A percentile compares a stretch with the other conserved stretches of the same genome.
phyloP scores from a whole-genome alignment of 2,888 invertebrate species.

The Luperina nickerlii region DNA sequence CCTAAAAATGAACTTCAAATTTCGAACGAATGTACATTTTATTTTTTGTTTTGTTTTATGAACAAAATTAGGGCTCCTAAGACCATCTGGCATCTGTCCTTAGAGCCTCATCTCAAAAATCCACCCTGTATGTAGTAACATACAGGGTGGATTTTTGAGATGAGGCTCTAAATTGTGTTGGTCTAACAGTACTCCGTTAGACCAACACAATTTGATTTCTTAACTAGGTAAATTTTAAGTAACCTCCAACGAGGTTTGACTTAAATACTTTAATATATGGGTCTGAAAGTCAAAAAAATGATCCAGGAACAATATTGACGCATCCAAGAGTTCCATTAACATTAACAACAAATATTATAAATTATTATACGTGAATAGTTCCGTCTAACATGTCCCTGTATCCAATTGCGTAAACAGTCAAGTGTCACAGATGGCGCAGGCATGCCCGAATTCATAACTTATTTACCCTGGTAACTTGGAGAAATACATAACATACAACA shows the following conservation, averaged over 20 bases:
- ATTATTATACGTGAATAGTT: constrained; percentile 6
- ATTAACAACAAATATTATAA: neutral
- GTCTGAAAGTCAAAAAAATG: neutral
- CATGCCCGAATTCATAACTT: constrained; percentile 20
- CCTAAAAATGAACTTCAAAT: too few relatives aligned
- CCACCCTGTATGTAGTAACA: too few relatives aligned
- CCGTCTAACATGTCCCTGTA: constrained; percentile 10
- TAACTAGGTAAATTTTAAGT: neutral
- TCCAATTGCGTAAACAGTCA: constrained; percentile 8
- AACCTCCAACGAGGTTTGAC: neutral
- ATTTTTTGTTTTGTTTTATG: too few relatives aligned
- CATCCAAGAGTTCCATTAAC: neutral
- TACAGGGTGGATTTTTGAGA: too few relatives aligned
- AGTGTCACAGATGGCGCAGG: constrained; percentile 27
- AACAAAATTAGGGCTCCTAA: too few relatives aligned
- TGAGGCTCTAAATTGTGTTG: too few relatives aligned
- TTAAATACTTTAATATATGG: neutral
- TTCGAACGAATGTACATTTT: too few relatives aligned
- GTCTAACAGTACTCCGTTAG: too few relatives aligned
- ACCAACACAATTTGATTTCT: neutral
- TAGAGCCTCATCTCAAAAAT: too few relatives aligned
- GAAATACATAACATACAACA: neutral
- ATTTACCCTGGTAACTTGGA: constrained; percentile 9
- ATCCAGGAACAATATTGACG: neutral
- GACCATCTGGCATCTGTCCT: too few relatives aligned